These are phyloP conservation scores for Autographa pulchrina DNA, from an alignment of 2,888 invertebrate species.

Conservation along the genomic window DNA sequence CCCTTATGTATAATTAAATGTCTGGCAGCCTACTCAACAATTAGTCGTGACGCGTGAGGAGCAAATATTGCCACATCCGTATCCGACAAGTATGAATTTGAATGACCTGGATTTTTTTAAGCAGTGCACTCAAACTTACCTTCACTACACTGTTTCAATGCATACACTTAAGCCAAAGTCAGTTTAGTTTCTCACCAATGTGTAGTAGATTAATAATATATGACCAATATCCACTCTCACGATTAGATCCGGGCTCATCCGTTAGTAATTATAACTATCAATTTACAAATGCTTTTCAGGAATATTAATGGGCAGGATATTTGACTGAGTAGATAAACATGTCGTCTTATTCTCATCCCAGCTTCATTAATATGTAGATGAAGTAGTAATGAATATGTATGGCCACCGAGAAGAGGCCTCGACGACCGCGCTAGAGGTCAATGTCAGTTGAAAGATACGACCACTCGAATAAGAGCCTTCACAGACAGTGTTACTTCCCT, in stretches of 20 bases:
- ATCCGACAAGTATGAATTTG: constrained; percentile 7
- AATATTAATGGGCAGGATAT: constrained; percentile 49
- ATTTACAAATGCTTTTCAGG: constrained; percentile 35
- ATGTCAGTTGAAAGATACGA: constrained; percentile 78
- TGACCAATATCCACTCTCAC: constrained; percentile 1
- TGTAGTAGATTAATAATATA: constrained; percentile 6
- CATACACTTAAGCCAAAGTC: no score
- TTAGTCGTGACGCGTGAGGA: constrained; percentile 11
- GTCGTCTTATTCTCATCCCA: constrained; percentile 69
- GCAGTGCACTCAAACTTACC: background rate
- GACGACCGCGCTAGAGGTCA: constrained; percentile 81
- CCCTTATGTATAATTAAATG: constrained; percentile 34
- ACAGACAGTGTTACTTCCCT: constrained; percentile 65
- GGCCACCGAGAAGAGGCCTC: constrained; percentile 77
- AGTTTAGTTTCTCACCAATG: no score
- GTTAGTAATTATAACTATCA: constrained; percentile 11
- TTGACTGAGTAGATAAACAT: constrained; percentile 58
- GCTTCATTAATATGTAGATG: constrained; percentile 81
- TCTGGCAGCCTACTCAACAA: constrained; percentile 11
- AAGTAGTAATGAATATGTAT: constrained; percentile 81
- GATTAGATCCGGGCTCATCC: constrained; percentile 2
- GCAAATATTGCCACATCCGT: constrained; percentile 24
- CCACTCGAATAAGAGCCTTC: constrained; percentile 68
- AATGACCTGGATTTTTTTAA: background rate
- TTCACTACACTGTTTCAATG: background rate